A percentile compares a stretch with the other conserved stretches of the same genome.
Conservation (phyloP, 2,888 invertebrate genomes). For the Synergus laeviventris region DNA sequence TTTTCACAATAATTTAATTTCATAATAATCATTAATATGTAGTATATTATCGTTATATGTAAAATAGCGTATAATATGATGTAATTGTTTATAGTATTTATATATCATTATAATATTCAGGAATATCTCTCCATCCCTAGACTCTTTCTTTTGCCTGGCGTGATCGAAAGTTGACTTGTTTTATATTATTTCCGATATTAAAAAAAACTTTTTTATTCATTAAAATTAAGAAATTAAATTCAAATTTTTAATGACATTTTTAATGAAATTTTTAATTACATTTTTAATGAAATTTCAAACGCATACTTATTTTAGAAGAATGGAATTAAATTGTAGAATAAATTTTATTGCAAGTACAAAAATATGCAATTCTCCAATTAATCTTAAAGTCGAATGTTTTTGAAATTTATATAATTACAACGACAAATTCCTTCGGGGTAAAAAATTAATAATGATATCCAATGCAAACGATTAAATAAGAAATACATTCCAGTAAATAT, state of each 20-base stretch:
- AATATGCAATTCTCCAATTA: background rate
- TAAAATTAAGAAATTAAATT: slow-evolving; percentile 3
- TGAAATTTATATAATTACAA: background rate
- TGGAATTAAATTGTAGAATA: slow-evolving; percentile 48
- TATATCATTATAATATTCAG: slow-evolving; percentile 61
- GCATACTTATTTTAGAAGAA: background rate
- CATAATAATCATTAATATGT: slow-evolving; percentile 68
- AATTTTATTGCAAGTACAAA: slow-evolving; percentile 34
- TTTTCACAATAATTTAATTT: slow-evolving; percentile 71
- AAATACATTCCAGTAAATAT: background rate
- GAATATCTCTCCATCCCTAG: slow-evolving; percentile 63
- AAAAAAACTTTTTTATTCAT: background rate
- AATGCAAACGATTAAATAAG: slow-evolving; percentile 18
- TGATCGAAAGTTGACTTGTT: slow-evolving; percentile 59
- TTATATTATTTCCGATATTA: slow-evolving; percentile 37
- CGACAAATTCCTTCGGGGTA: background rate
- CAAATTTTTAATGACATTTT: background rate
- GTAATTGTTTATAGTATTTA: slow-evolving; percentile 68
- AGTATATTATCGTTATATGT: slow-evolving; percentile 67
- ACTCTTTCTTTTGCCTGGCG: slow-evolving; percentile 56
- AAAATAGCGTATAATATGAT: slow-evolving; percentile 69
- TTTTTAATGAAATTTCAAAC: background rate
- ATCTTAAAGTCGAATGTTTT: background rate
- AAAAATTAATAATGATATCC: slow-evolving; percentile 7
- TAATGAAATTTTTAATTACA: too few species aligned